Evolutionary conservation across 2,888 invertebrate species (phyloP).

Genomic region (Harpalus rufipes): DNA sequence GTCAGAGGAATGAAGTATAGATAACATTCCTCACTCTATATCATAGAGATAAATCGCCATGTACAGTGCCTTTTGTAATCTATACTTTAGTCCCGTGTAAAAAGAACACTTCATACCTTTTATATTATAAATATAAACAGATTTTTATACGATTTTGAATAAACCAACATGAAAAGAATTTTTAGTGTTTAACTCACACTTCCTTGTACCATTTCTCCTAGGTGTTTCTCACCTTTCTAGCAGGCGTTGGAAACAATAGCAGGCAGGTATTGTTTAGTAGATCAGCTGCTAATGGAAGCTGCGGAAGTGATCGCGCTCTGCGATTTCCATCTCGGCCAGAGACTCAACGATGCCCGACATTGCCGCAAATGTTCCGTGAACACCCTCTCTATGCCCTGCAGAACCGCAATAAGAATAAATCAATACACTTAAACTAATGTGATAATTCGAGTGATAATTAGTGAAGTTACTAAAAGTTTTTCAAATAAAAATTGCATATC

Average conservation of each 20-base stretch:
- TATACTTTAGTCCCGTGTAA: slow-evolving; percentile 70
- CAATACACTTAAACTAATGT: neutral
- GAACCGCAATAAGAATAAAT: neutral
- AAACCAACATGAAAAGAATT: slow-evolving; percentile 71
- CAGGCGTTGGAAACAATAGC: neutral
- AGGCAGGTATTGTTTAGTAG: slow-evolving; percentile 1
- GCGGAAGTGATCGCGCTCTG: slow-evolving; percentile 30
- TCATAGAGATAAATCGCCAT: slow-evolving; percentile 74
- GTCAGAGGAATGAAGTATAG: slow-evolving; percentile 73
- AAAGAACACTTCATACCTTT: slow-evolving; percentile 66
- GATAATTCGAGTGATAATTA: too few relatives aligned
- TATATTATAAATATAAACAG: slow-evolving; percentile 73
- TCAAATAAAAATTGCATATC: too few relatives aligned
- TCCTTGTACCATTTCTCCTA: slow-evolving; percentile 6
- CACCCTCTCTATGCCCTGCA: neutral
- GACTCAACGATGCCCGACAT: slow-evolving; percentile 23
- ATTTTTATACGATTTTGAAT: slow-evolving; percentile 76
- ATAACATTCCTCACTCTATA: slow-evolving; percentile 74
- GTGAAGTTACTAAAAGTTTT: too few relatives aligned
- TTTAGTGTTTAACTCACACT: slow-evolving; percentile 45
- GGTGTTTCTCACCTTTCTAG: slow-evolving; percentile 7
- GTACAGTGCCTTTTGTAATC: slow-evolving; percentile 77
- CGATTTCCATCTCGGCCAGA: slow-evolving; percentile 19
- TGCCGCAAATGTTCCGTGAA: slow-evolving; percentile 40
- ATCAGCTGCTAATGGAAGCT: slow-evolving; percentile 37